Evolutionary conservation across 2,113 vertebrate genomes (phyloP).

Genomic region (Antennarius striatus): DNA sequence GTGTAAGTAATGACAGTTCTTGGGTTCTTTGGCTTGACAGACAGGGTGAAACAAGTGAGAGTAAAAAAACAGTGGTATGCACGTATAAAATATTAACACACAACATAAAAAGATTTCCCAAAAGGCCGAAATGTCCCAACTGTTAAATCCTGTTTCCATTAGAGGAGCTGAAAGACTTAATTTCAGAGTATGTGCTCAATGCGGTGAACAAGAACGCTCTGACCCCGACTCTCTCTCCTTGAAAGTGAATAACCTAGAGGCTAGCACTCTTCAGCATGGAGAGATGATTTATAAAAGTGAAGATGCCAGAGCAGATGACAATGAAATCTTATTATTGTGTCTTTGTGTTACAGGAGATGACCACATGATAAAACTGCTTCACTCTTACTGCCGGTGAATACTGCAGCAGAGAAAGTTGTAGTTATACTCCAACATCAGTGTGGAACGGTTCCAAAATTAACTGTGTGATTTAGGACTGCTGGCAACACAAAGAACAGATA

Average conservation of each 20-base stretch:
- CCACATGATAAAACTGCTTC: too few relatives aligned
- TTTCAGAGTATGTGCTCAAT: conserved; percentile 19
- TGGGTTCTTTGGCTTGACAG: background rate
- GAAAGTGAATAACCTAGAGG: conserved; percentile 4
- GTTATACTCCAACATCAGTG: too few relatives aligned
- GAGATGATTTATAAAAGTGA: background rate
- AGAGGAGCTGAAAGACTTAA: conserved; percentile 18
- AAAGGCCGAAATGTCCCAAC: conserved; percentile 11
- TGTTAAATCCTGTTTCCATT: conserved; percentile 30
- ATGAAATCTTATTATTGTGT: background rate
- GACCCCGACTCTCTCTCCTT: conserved; percentile 1
- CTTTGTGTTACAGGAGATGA: too few relatives aligned
- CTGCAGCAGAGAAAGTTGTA: too few relatives aligned
- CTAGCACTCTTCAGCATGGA: conserved; percentile 19
- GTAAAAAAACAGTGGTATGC: background rate
- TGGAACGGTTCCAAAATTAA: too few relatives aligned
- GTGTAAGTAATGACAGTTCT: background rate
- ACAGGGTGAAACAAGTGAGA: background rate
- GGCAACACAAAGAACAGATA: too few relatives aligned
- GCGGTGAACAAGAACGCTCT: background rate
- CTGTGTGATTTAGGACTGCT: too few relatives aligned
- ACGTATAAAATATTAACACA: conserved; percentile 1
- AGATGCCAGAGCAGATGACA: background rate
- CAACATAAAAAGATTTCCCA: background rate
- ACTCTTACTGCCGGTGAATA: too few relatives aligned